Conservation (phyloP, 2,113 vertebrate genomes). For the Hypocryptadius cinnamomeus region DNA sequence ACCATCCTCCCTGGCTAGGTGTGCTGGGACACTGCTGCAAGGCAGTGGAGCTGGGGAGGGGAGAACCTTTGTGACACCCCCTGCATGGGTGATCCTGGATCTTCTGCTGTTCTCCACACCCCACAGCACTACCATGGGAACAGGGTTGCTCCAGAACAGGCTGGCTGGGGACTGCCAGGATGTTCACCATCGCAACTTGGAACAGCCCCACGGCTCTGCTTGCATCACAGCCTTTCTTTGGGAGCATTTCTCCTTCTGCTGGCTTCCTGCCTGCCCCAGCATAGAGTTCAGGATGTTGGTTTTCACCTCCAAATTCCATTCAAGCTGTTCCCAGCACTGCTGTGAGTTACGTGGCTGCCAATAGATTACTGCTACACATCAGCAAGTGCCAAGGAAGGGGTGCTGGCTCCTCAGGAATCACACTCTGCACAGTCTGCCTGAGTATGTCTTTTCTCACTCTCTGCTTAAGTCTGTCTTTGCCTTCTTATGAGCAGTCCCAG, state of each 20-base stretch:
- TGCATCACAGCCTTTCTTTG: background rate
- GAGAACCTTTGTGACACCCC: background rate
- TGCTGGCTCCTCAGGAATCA: background rate
- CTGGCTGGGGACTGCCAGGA: no score
- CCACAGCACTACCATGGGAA: fast-evolving
- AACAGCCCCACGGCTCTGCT: background rate
- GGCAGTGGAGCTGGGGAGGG: background rate
- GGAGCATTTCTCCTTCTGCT: background rate
- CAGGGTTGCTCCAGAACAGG: background rate
- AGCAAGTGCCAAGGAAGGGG: background rate
- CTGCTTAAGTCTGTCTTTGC: background rate
- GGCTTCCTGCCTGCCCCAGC: background rate
- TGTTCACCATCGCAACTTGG: background rate
- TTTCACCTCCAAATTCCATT: background rate
- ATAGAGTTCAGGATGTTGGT: background rate
- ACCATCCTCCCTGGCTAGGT: fast-evolving
- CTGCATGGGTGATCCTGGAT: no score
- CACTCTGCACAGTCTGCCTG: background rate
- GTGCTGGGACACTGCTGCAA: background rate
- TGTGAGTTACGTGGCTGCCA: background rate
- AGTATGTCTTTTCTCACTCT: background rate
- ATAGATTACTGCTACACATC: background rate
- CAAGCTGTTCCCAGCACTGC: background rate
- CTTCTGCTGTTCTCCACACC: fast-evolving
- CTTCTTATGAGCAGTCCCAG: background rate